Conservation (phyloP, 2,113 vertebrate genomes). For the Taurulus bubalis region DNA sequence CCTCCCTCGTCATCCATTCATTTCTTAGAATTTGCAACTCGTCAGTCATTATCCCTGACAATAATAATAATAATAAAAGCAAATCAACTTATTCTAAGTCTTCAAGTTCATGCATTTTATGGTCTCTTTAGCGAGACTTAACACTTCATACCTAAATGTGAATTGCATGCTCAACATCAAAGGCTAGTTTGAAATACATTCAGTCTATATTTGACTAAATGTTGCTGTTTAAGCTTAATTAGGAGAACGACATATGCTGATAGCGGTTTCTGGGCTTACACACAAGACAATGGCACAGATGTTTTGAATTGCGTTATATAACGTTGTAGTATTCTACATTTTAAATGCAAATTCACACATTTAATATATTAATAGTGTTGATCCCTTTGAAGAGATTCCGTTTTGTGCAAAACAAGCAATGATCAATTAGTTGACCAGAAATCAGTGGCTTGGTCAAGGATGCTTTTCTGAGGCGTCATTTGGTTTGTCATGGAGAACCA, state of each 20-base stretch:
- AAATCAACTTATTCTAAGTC: neutral
- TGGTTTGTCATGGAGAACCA: neutral
- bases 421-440: neutral
- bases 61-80: neutral
- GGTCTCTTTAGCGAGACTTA: neutral
- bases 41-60: neutral
- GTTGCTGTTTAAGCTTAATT: neutral
- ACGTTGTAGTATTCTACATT: neutral
- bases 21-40: neutral
- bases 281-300: neutral
- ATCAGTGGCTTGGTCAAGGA: neutral
- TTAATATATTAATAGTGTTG: neutral
- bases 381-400: neutral
- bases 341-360: neutral
- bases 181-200: neutral
- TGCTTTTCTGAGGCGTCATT: neutral
- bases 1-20: neutral
- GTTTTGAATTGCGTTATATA: neutral
- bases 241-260: too few species aligned
- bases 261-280: neutral
- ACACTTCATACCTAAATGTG: neutral
- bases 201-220: neutral
- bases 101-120: neutral
- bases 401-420: neutral
- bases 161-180: neutral